Percentiles rank a stretch among this genome's conserved stretches.
Evolutionary conservation across 2,888 invertebrate species (phyloP).

Genomic region (Thyatira batis): DNA sequence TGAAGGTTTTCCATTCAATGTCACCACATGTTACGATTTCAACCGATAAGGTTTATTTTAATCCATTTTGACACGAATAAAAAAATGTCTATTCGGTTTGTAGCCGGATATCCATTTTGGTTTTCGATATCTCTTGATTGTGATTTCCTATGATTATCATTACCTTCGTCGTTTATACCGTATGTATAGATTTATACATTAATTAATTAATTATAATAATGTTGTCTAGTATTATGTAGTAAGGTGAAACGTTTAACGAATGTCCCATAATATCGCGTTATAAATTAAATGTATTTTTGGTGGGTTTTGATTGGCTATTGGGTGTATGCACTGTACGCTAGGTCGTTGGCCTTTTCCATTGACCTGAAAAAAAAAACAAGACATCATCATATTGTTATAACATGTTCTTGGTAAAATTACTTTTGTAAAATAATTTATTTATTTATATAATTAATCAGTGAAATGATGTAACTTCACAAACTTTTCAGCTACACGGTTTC

Average conservation of each 20-base stretch:
- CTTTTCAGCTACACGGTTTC: no score
- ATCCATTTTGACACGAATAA: neutral
- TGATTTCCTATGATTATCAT: neutral
- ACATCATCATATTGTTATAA: slow-evolving; percentile 7
- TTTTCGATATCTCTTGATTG: neutral
- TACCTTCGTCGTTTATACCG: neutral
- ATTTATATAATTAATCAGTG: no score
- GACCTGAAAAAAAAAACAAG: slow-evolving; percentile 61
- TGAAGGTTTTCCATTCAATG: neutral
- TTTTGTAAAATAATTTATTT: no score
- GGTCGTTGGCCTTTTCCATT: slow-evolving; percentile 77
- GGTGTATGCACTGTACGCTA: slow-evolving; percentile 84
- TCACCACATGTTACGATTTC: slow-evolving; percentile 2
- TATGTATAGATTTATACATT: neutral
- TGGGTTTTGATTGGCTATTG: slow-evolving; percentile 60
- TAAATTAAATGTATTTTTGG: slow-evolving; percentile 36
- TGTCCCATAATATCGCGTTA: slow-evolving; percentile 21
- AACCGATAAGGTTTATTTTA: slow-evolving; percentile 2
- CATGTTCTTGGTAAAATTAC: neutral
- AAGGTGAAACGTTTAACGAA: slow-evolving; percentile 13
- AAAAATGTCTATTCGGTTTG: neutral
- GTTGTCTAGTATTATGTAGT: slow-evolving; percentile 3
- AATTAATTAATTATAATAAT: slow-evolving; percentile 6
- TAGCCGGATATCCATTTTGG: neutral
- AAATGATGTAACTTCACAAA: no score